These are phyloP conservation scores for Ectemnius cavifrons DNA, from an alignment of 2,888 invertebrate genomes.

Conservation along the genomic window DNA sequence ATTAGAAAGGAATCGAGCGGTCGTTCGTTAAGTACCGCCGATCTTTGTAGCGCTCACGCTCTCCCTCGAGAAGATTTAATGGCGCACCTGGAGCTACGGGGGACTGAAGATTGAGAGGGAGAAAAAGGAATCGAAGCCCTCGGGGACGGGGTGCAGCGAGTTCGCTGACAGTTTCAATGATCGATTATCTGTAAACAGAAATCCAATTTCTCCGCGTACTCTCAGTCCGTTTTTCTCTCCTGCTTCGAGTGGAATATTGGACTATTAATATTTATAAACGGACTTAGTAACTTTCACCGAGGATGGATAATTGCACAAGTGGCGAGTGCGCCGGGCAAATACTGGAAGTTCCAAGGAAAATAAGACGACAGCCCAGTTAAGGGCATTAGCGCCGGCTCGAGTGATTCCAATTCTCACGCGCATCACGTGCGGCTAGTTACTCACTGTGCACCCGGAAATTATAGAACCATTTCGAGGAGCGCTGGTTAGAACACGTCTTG, in stretches of 20 bases:
- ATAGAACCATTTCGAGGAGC: conserved; percentile 22
- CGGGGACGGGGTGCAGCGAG: conserved; percentile 27
- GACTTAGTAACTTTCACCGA: neutral
- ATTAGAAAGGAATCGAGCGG: conserved; percentile 44
- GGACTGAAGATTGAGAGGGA: neutral
- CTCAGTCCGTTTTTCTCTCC: neutral
- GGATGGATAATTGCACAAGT: neutral
- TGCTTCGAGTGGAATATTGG: neutral
- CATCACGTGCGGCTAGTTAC: conserved; percentile 8
- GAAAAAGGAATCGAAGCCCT: conserved; percentile 10
- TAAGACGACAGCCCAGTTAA: neutral
- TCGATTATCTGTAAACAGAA: conserved; percentile 8
- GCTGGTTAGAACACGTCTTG: neutral
- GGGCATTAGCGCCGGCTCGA: conserved; percentile 4
- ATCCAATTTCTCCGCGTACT: neutral
- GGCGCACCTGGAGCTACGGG: conserved; percentile 39
- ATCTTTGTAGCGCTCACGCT: conserved; percentile 56
- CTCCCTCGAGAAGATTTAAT: conserved; percentile 45
- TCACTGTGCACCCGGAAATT: conserved; percentile 17
- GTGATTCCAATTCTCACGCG: conserved; percentile 1
- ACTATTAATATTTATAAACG: conserved; percentile 19
- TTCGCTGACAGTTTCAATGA: neutral
- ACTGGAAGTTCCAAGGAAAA: neutral
- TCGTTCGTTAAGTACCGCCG: conserved; percentile 48
- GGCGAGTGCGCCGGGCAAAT: neutral